Evolutionary conservation across 2,797 vertebrate species (phyloP).

Genomic region (Spinus pinus): DNA sequence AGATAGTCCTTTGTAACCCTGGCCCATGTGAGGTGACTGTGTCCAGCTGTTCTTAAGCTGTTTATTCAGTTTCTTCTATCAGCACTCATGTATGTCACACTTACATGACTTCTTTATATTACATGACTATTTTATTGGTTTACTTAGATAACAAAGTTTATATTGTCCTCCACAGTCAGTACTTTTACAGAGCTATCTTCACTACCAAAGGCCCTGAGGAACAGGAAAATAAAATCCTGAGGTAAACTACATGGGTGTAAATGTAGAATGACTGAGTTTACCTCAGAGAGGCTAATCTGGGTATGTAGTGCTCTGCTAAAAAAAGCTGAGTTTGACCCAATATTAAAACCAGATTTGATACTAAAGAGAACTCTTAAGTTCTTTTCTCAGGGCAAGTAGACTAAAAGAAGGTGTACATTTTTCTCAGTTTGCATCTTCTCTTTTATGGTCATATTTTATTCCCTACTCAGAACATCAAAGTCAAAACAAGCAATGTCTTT

Average conservation of each 20-base stretch:
- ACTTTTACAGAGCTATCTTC: background rate
- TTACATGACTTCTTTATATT: conserved; percentile 33
- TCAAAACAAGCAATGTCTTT: background rate
- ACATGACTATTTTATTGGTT: background rate
- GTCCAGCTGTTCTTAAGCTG: conserved; percentile 34
- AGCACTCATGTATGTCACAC: conserved; percentile 46
- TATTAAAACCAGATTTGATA: background rate
- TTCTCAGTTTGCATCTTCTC: background rate
- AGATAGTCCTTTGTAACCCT: conserved; percentile 33
- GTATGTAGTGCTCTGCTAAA: background rate
- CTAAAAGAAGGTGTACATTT: background rate
- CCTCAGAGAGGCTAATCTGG: background rate
- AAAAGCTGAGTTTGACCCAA: background rate
- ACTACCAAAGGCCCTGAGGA: background rate
- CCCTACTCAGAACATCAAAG: background rate
- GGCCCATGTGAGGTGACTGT: background rate
- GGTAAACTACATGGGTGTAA: background rate
- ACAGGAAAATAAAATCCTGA: background rate
- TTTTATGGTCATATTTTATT: background rate
- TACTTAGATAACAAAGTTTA: conserved; percentile 19
- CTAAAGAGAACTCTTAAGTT: background rate
- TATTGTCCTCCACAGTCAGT: conserved; percentile 4
- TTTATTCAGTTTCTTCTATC: conserved; percentile 36
- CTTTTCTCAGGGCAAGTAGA: background rate
- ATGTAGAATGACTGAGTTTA: background rate